Conservation (phyloP, 2,113 vertebrate genomes). For the Lates calcarifer region DNA sequence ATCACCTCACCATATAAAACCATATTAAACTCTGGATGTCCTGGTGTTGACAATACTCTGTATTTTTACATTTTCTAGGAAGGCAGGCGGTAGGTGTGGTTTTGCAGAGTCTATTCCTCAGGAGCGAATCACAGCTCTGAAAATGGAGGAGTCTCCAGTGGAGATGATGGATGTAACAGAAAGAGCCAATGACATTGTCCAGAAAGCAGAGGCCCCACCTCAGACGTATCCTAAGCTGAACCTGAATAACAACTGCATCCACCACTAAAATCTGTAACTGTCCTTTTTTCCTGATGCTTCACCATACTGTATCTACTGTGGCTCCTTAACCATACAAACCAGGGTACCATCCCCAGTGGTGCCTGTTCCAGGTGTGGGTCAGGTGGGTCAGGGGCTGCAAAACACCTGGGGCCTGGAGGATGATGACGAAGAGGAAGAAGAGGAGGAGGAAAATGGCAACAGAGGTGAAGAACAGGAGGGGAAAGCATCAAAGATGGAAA, state of each 20-base stretch:
- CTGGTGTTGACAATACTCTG: neutral
- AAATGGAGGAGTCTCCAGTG: constrained; percentile 86
- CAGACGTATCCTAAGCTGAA: constrained; percentile 85
- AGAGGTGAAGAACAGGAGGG: constrained; percentile 62
- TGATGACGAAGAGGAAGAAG: constrained; percentile 84
- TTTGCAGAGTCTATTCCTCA: constrained; percentile 93
- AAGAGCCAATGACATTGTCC: constrained; percentile 87
- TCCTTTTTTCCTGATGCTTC: neutral
- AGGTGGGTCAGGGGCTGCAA: constrained; percentile 90
- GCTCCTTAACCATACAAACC: constrained; percentile 80
- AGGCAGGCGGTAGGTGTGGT: constrained; percentile 92
- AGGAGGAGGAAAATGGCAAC: constrained; percentile 74
- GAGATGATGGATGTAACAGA: constrained; percentile 86
- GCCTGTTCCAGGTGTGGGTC: constrained; percentile 90
- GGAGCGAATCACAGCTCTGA: constrained; percentile 92
- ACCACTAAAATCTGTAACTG: neutral
- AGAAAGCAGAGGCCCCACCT: constrained; percentile 83
- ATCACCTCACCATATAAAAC: neutral
- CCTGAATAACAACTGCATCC: neutral
- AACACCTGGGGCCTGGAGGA: constrained; percentile 91
- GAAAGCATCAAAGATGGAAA: constrained; percentile 55
- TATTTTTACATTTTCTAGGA: constrained; percentile 80
- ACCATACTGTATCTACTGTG: neutral
- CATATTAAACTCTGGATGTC: neutral
- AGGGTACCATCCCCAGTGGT: constrained; percentile 88